phyloP scores from a whole-genome alignment of 2,797 vertebrate species.

The Lepus townsendii region DNA sequence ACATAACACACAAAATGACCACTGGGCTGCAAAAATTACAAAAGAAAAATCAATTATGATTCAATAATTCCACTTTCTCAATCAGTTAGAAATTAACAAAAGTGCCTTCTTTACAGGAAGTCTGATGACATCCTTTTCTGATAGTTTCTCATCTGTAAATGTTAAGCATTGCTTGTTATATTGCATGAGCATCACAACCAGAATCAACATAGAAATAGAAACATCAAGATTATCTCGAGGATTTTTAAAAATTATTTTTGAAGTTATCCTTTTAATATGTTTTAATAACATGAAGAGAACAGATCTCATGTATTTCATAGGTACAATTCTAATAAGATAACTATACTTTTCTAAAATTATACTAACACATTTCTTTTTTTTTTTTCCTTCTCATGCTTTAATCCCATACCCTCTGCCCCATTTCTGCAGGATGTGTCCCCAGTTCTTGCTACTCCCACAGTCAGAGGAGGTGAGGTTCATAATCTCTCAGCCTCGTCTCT shows the following conservation, averaged over 20 bases:
- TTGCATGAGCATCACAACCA: slow-evolving; percentile 64
- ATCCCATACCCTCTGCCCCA: slow-evolving; percentile 65
- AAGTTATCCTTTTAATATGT: not conserved
- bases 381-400: slow-evolving; percentile 73
- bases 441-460: slow-evolving; percentile 36
- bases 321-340: too few relatives aligned
- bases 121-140: slow-evolving; percentile 74
- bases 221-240: slow-evolving; percentile 33
- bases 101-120: slow-evolving; percentile 76
- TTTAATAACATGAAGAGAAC: not conserved
- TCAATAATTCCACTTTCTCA: slow-evolving; percentile 74
- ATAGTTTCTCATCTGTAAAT: slow-evolving; percentile 72
- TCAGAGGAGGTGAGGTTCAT: slow-evolving; percentile 24
- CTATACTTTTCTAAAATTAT: not conserved
- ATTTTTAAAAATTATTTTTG: not conserved
- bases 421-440: not conserved
- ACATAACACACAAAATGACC: slow-evolving; percentile 59
- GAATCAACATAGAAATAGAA: slow-evolving; percentile 62
- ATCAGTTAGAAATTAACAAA: slow-evolving; percentile 77
- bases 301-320: too few relatives aligned
- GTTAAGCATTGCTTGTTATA: slow-evolving; percentile 73
- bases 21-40: slow-evolving; percentile 56
- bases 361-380: not conserved
- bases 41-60: slow-evolving; percentile 82
- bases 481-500: slow-evolving; percentile 44